These are phyloP conservation scores for Himalopsyche japonica DNA, from an alignment of 2,888 invertebrate species.

Conservation along the genomic window DNA sequence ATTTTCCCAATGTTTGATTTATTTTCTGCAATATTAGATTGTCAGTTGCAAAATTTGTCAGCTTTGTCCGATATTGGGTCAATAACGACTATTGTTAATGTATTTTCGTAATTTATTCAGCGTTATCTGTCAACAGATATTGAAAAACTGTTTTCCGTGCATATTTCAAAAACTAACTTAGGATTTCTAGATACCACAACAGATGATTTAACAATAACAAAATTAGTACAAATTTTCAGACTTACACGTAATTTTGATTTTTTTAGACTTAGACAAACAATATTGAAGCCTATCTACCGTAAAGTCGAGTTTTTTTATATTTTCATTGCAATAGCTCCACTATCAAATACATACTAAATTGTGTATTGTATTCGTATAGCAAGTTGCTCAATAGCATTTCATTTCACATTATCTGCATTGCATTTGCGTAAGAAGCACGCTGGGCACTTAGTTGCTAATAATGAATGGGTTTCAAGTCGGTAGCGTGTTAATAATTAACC, in stretches of 20 bases:
- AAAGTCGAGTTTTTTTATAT: too few relatives aligned
- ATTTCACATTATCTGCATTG: neutral
- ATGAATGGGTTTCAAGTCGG: constrained; percentile 41
- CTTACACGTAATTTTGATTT: too few relatives aligned
- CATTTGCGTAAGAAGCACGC: neutral
- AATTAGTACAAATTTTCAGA: too few relatives aligned
- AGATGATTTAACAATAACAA: too few relatives aligned
- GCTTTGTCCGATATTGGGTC: neutral
- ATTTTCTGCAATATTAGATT: neutral
- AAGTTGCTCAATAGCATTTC: neutral
- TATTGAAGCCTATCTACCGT: too few relatives aligned
- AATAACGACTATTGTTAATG: neutral
- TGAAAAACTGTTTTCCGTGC: neutral
- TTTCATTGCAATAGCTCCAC: too few relatives aligned
- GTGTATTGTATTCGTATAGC: too few relatives aligned
- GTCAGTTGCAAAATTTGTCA: neutral
- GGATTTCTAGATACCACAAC: too few relatives aligned
- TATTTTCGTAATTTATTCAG: neutral
- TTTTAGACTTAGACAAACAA: too few relatives aligned
- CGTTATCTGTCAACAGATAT: neutral
- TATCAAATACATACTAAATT: too few relatives aligned
- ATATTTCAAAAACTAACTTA: neutral
- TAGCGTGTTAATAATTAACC: constrained; percentile 41
- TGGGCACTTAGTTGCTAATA: constrained; percentile 19
- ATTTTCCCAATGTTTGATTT: neutral